phyloP scores from a whole-genome alignment of 2,888 invertebrate species.

The Buathra laborator region DNA sequence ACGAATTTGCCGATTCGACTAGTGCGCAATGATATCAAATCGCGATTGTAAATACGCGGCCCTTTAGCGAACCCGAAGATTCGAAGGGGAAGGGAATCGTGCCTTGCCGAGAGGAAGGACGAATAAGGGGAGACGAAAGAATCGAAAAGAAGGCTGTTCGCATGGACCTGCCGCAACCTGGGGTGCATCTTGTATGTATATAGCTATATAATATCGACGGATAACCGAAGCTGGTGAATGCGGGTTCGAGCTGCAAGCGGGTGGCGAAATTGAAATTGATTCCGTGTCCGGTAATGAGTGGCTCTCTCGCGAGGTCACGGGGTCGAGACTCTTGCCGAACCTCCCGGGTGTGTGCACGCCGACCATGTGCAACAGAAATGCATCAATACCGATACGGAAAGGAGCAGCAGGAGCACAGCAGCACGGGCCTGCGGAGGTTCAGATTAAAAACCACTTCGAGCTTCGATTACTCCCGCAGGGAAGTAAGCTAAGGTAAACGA shows the following conservation, averaged over 20 bases:
- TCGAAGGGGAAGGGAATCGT: conserved; percentile 36
- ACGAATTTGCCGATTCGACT: not conserved
- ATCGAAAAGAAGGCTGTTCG: conserved; percentile 28
- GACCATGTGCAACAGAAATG: conserved; percentile 54
- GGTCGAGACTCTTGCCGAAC: conserved; percentile 66
- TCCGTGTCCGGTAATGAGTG: conserved; percentile 75
- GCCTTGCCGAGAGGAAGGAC: conserved; percentile 57
- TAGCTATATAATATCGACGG: conserved; percentile 43
- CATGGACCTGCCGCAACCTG: conserved; percentile 64
- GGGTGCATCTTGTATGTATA: conserved; percentile 48
- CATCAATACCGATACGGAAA: conserved; percentile 45
- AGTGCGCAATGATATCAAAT: not conserved
- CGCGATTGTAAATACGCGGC: not conserved
- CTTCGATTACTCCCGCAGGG: conserved; percentile 65
- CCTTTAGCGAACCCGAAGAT: conserved; percentile 2
- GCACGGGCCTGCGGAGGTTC: conserved; percentile 39
- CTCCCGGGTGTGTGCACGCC: conserved; percentile 39
- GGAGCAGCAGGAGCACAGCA: conserved; percentile 46
- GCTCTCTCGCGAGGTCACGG: conserved; percentile 65
- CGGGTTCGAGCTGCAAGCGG: conserved; percentile 57
- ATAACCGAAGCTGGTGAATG: conserved; percentile 38
- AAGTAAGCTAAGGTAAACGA: conserved; percentile 54
- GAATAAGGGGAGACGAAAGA: conserved; percentile 38
- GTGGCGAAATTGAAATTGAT: conserved; percentile 80
- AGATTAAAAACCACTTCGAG: conserved; percentile 70